Evolutionary conservation across 1,140 invertebrate genomes (phyloP).

Genomic region (Ceratitis capitata): DNA sequence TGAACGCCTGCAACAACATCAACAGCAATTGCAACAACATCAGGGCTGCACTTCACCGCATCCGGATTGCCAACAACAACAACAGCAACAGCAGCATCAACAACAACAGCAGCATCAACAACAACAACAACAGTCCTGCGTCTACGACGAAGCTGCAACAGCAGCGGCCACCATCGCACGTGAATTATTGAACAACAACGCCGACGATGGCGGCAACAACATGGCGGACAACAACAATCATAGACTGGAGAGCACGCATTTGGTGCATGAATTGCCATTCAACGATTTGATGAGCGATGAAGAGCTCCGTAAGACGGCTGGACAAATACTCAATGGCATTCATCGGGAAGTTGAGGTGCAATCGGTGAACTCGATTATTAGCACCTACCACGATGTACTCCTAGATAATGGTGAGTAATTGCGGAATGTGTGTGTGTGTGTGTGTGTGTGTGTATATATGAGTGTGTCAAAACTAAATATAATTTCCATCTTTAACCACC

Average conservation of each 20-base stretch:
- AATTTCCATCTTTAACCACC: neutral
- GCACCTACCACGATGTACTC: slow-evolving; percentile 60
- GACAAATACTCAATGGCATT: slow-evolving; percentile 66
- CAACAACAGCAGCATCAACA: slow-evolving; percentile 49
- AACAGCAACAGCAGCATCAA: slow-evolving; percentile 52
- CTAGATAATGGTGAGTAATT: slow-evolving; percentile 58
- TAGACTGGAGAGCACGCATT: slow-evolving; percentile 28
- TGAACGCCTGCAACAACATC: slow-evolving; percentile 59
- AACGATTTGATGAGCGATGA: slow-evolving; percentile 60
- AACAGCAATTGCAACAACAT: slow-evolving; percentile 46
- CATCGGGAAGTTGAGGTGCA: slow-evolving; percentile 67
- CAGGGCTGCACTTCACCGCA: slow-evolving; percentile 44
- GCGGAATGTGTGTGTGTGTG: neutral
- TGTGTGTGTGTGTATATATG: neutral
- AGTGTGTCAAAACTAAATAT: neutral
- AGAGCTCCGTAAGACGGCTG: slow-evolving; percentile 64
- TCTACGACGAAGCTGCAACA: slow-evolving; percentile 58
- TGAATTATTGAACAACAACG: slow-evolving; percentile 53
- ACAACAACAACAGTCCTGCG: slow-evolving; percentile 46
- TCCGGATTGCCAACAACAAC: slow-evolving; percentile 42
- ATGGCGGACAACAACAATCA: slow-evolving; percentile 43
- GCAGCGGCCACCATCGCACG: slow-evolving; percentile 58
- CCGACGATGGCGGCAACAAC: slow-evolving; percentile 26
- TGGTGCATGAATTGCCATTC: slow-evolving; percentile 50
- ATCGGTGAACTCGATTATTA: slow-evolving; percentile 62